These are phyloP conservation scores for Drosophila dunni DNA, from an alignment of 1,140 invertebrate genomes.

Conservation along the genomic window DNA sequence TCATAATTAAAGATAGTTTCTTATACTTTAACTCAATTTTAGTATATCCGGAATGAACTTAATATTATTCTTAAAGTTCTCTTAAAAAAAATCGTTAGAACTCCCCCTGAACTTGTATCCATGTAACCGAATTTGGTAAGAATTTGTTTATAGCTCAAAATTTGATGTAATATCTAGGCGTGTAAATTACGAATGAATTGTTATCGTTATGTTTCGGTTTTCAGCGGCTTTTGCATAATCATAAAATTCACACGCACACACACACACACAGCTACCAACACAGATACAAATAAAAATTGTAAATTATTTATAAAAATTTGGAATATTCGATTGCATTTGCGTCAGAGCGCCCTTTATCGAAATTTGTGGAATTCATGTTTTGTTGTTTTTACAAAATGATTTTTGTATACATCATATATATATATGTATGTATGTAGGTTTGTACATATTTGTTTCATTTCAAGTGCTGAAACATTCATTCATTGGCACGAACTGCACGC, in stretches of 20 bases:
- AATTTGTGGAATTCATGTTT: slow-evolving; percentile 48
- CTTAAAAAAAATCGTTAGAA: not conserved
- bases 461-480: slow-evolving; percentile 60
- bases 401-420: slow-evolving; percentile 34
- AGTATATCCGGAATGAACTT: too few relatives aligned
- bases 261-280: not conserved
- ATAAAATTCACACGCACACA: not conserved
- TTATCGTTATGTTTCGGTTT: slow-evolving; percentile 12
- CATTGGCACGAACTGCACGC: slow-evolving; percentile 66
- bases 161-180: slow-evolving; percentile 7
- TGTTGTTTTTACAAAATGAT: slow-evolving; percentile 52
- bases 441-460: slow-evolving; percentile 36
- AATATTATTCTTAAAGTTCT: too few relatives aligned
- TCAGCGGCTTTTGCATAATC: slow-evolving; percentile 29
- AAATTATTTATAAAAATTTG: slow-evolving; percentile 45
- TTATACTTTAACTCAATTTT: too few relatives aligned
- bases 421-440: too few relatives aligned
- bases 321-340: slow-evolving; percentile 48
- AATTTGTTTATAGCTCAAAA: slow-evolving; percentile 13
- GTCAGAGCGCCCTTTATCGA: slow-evolving; percentile 61
- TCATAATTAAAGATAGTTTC: too few relatives aligned
- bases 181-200: slow-evolving; percentile 8
- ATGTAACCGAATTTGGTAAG: not conserved
- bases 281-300: slow-evolving; percentile 16
- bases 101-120: not conserved